Evolutionary conservation across 2,113 vertebrate genomes (phyloP), one percentile per base, ranked within the genome.

Genomic region (Takifugu flavidus): DNA sequence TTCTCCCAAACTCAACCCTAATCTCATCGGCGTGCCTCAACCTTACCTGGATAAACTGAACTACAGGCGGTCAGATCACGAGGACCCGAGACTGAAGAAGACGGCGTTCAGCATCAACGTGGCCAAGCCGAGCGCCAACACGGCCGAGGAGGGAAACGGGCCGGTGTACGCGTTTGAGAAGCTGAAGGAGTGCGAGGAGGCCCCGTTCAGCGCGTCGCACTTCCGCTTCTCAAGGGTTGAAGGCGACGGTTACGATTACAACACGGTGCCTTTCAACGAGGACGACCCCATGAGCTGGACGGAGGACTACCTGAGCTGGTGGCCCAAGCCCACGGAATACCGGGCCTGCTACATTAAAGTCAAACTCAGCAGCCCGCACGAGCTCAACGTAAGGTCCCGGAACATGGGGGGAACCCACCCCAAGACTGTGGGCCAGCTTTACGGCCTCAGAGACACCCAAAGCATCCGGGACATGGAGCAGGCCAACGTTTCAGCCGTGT

Each of bases 251-350:
- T 99, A 99, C 0, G 95, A 98, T 74, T 99, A 93, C 56, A 99
- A 99, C 82, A 98, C 96, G 0, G 94, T 99, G 29, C 92, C 93
- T 1, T 99, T 99, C 83, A 95, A 94, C 0, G 97, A 99, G 78
- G 93, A 98, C 1, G 95, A 99, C 62, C 95, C 95, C 13, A 94
- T 96, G 94, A 98, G 94, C 82, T 99, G 96, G 97, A 98, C 95
- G 0, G 94, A 95, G 42, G 95, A 99, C 85, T 99, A 98, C 74
- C 82, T 99, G 65, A 93, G 93, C 0, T 99, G 97, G 97, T 99
- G 97, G 97, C 96, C 97, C 12, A 98, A 96, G 56, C 97, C 97
- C 1, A 93, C 95, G 93, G 97, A 98, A 75, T 98, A 96, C 74
- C 86, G 97, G n/a, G 96, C 95, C 27, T 99, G 97, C 76, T 99